Evolutionary conservation across 2,113 vertebrate species (phyloP).

Genomic region (Dasypus novemcinctus): DNA sequence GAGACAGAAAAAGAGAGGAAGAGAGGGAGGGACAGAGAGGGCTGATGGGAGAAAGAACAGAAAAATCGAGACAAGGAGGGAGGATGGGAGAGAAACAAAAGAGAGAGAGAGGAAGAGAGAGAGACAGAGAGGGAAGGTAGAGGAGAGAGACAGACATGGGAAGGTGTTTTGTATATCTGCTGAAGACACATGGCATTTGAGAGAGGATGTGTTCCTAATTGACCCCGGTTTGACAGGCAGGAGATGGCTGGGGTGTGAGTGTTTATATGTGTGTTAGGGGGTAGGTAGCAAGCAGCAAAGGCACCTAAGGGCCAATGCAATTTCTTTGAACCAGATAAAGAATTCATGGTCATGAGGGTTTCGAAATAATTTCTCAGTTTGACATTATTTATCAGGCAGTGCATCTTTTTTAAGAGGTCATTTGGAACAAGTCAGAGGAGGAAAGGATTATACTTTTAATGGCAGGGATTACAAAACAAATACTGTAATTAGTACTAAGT

Average conservation of each 20-base stretch:
- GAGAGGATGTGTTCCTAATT: neutral
- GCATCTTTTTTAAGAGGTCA: conserved; percentile 39
- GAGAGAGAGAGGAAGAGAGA: neutral
- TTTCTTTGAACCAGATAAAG: conserved; percentile 32
- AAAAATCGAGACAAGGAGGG: too few relatives aligned
- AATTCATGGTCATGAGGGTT: neutral
- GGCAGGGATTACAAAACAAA: neutral
- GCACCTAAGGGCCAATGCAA: neutral
- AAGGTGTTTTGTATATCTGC: neutral
- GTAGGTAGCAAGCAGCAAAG: neutral
- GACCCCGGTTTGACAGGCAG: neutral
- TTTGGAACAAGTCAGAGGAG: neutral
- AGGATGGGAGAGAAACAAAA: neutral
- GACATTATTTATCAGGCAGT: neutral
- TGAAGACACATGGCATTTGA: neutral
- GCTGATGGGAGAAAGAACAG: too few relatives aligned
- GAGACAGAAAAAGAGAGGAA: too few relatives aligned
- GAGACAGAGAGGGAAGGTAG: too few relatives aligned
- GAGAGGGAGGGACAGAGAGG: neutral
- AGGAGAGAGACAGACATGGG: neutral
- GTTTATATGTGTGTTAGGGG: too few relatives aligned
- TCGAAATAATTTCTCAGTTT: conserved; percentile 35
- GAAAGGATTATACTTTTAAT: neutral
- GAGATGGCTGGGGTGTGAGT: neutral
- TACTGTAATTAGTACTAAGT: neutral